These are phyloP conservation scores for Gymnocephalus cernua DNA, from an alignment of 2,113 vertebrate genomes.

Conservation along the genomic window DNA sequence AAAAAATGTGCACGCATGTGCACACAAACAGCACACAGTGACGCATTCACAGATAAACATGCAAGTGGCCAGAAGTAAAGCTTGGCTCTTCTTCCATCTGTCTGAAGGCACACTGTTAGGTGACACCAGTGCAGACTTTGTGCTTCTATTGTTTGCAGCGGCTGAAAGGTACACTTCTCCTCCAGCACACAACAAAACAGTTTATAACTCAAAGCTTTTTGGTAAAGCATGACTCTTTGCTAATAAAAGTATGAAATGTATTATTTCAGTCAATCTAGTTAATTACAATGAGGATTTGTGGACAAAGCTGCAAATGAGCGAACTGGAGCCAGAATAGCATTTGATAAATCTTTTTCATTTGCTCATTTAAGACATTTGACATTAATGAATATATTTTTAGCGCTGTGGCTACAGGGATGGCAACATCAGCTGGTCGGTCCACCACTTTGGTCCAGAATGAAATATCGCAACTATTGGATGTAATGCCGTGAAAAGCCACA, in stretches of 20 bases:
- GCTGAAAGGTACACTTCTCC: slow-evolving; percentile 19
- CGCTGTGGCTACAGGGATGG: background rate
- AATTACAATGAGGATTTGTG: background rate
- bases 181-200: background rate
- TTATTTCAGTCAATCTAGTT: background rate
- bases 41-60: slow-evolving; percentile 16
- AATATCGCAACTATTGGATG: background rate
- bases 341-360: background rate
- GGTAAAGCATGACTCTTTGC: background rate
- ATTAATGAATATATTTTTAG: background rate
- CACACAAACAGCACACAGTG: slow-evolving; percentile 7
- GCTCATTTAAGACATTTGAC: background rate
- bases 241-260: background rate
- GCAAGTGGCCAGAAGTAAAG: slow-evolving; percentile 8
- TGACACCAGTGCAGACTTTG: slow-evolving; percentile 11
- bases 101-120: no score
- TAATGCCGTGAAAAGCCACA: no score
- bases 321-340: background rate
- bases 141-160: slow-evolving; percentile 15
- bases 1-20: slow-evolving; percentile 3
- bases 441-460: background rate
- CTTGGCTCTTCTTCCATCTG: no score
- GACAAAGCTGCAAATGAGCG: background rate
- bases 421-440: background rate
- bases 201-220: background rate